A percentile compares a stretch with the other conserved stretches of the same genome.
phyloP scores from a whole-genome alignment of 2,113 vertebrate genomes.

The Dicerorhinus sumatrensis region DNA sequence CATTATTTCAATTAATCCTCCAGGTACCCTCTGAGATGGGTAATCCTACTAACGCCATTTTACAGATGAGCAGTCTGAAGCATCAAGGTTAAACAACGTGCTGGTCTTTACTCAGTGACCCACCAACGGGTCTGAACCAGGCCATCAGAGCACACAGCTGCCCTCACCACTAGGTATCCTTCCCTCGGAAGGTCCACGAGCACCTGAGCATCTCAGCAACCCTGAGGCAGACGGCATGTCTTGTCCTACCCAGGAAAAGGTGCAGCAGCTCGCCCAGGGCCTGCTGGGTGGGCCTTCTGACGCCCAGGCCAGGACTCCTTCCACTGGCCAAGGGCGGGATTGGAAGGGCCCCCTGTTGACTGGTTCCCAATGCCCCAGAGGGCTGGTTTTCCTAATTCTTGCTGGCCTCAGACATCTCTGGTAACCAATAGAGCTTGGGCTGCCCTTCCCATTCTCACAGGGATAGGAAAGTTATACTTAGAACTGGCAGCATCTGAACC shows the following conservation, averaged over 20 bases:
- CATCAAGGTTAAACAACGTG: background rate
- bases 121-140: background rate
- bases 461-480: no score
- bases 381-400: background rate
- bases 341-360: accelerated
- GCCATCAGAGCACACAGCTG: background rate
- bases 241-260: background rate
- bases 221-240: accelerated
- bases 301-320: background rate
- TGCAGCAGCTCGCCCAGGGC: accelerated
- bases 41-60: no score
- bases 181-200: accelerated
- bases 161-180: background rate
- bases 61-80: no score
- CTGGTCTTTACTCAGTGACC: background rate
- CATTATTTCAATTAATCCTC: background rate
- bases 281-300: background rate
- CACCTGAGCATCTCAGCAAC: background rate
- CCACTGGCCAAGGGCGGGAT: background rate
- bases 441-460: no score
- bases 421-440: background rate
- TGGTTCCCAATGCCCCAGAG: background rate
- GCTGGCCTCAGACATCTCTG: background rate
- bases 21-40: background rate
- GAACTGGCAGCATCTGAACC: background rate